Percentiles rank a stretch among this genome's conserved stretches.
Evolutionary conservation across 2,113 vertebrate species (phyloP).

Genomic region (Calypte anna): DNA sequence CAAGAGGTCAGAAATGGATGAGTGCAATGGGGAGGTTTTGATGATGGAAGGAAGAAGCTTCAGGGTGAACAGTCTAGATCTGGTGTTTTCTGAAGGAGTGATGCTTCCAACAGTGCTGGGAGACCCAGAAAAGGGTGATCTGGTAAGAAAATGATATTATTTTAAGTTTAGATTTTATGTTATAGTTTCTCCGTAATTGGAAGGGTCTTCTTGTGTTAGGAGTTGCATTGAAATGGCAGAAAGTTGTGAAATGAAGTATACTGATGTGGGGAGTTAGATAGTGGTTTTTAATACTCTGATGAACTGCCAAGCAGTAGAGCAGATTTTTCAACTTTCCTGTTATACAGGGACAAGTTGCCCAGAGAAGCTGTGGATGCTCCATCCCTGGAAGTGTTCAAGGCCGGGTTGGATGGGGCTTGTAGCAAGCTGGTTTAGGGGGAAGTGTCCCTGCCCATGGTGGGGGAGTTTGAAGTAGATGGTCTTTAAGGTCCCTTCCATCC

Average conservation of each 20-base stretch:
- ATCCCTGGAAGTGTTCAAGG: no score
- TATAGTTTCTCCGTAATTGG: fast-evolving
- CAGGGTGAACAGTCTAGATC: constrained; percentile 26
- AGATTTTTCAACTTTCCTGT: background rate
- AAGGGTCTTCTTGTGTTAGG: background rate
- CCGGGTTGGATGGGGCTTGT: no score
- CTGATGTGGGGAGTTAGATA: background rate
- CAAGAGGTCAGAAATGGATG: constrained; percentile 64
- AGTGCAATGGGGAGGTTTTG: constrained; percentile 75
- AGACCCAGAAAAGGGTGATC: constrained; percentile 74
- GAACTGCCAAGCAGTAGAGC: background rate
- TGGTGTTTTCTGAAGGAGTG: constrained; percentile 4
- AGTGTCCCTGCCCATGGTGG: no score
- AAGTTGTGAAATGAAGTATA: background rate
- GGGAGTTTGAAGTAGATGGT: no score
- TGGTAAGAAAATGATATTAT: constrained; percentile 69
- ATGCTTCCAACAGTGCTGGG: constrained; percentile 80
- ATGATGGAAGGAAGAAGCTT: constrained; percentile 17
- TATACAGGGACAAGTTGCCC: background rate
- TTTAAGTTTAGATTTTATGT: background rate
- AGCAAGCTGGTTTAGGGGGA: no score
- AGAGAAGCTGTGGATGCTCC: no score
- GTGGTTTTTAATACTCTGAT: background rate
- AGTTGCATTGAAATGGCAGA: background rate
- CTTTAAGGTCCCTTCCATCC: no score